Evolutionary conservation across 2,113 vertebrate genomes (phyloP).

Genomic region (Tragelaphus strepsiceros): DNA sequence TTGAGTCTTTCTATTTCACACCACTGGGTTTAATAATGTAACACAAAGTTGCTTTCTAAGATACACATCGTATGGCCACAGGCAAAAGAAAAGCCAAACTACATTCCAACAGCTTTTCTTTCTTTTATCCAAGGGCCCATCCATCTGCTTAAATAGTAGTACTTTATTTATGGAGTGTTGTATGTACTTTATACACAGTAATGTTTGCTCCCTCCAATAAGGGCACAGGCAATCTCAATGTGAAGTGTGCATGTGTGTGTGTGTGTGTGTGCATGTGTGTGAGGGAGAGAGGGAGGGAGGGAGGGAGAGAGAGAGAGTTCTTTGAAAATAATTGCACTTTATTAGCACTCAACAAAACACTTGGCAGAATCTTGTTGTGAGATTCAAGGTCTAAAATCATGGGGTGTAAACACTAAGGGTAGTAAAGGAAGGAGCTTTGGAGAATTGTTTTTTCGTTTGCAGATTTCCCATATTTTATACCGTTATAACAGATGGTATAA

Average conservation of each 20-base stretch:
- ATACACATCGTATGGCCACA: background rate
- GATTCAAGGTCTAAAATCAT: background rate
- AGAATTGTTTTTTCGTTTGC: background rate
- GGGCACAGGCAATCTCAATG: background rate
- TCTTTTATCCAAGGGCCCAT: background rate
- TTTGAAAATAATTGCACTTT: background rate
- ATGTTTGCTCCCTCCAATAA: background rate
- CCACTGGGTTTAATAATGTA: background rate
- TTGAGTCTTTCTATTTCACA: background rate
- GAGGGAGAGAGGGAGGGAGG: background rate
- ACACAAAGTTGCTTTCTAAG: background rate
- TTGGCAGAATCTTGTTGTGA: background rate
- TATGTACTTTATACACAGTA: background rate
- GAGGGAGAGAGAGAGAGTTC: background rate
- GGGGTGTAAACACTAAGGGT: background rate
- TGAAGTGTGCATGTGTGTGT: background rate
- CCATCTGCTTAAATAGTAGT: background rate
- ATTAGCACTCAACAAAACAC: background rate
- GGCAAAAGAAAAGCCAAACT: constrained; percentile 3
- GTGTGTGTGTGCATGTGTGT: too few species aligned
- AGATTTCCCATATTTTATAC: background rate
- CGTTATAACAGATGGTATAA: background rate
- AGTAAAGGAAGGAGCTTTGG: background rate
- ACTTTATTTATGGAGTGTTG: background rate
- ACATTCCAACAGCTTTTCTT: background rate